These are phyloP conservation scores for Saccostrea echinata DNA, from an alignment of 1,140 invertebrate species.

Conservation along the genomic window DNA sequence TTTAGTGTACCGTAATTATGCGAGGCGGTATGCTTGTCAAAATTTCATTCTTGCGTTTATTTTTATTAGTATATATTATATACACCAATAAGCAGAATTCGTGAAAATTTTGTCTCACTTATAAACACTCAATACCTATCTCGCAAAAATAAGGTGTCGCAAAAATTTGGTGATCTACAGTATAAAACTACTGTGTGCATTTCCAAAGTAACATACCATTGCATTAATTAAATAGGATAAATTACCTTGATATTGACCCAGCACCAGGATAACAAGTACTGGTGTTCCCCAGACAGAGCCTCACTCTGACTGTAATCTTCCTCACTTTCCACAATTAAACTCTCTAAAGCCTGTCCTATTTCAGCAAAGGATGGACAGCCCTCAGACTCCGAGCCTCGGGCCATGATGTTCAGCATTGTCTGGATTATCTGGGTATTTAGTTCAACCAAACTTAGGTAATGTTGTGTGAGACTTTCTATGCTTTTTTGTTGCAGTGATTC, in stretches of 20 bases:
- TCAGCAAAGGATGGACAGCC: constrained; percentile 84
- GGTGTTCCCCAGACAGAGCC: constrained; percentile 84
- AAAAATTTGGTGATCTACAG: no score
- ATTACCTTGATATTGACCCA: constrained; percentile 88
- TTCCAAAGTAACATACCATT: no score
- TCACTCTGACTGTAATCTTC: constrained; percentile 76
- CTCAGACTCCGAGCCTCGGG: constrained; percentile 73
- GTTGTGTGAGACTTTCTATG: not conserved
- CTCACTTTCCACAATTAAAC: constrained; percentile 67
- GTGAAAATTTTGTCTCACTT: no score
- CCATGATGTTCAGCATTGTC: constrained; percentile 63
- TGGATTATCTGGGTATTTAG: constrained; percentile 60
- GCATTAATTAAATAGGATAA: not conserved
- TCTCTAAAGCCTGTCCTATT: constrained; percentile 82
- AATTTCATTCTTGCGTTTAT: no score
- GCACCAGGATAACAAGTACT: constrained; percentile 87
- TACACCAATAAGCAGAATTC: no score
- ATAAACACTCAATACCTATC: no score
- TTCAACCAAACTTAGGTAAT: constrained; percentile 43
- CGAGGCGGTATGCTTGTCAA: no score
- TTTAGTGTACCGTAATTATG: no score
- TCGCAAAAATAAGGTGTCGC: no score
- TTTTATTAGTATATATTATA: no score
- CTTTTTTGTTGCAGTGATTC: constrained; percentile 2
- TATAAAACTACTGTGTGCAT: no score